Evolutionary conservation across 2,797 vertebrate genomes (phyloP), one percentile per base, ranked within the genome.

Genomic region (Syngnathus rostellatus): DNA sequence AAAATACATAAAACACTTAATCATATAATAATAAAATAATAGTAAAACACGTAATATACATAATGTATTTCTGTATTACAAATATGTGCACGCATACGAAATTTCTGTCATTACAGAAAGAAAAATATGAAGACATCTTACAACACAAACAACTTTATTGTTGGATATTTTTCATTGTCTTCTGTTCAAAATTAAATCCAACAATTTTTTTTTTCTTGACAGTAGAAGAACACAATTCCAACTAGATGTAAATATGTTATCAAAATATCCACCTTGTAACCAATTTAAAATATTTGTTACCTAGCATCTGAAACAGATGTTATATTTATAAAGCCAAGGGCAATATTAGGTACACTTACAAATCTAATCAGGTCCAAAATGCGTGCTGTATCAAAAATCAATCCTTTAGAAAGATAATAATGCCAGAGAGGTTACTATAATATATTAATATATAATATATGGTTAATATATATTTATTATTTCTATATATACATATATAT

Each of bases 61-160:
- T 55, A 31, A 31, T 10, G 1, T 55, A 23, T 21, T 11, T n/a
- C 68, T 38, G 7, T 54, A 19, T 41, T 71, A 74, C 66, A 68
- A 2, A 72, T 31, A 31, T 31, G 31, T 31, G 31, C 31, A 51
- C 50, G 8, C n/a, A 21, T 21, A 21, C 7, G 23, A 16, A 3
- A 64, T 51, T 14, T 51, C 45, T 65, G 63, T 48, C 39, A 62
- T 12, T 6, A 40, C 21, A 65, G 46, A 21, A 71, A 39, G 17
- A 50, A 50, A 19, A 51, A 21, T 10, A 51, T 8, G 0, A 51
- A 1, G 8, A 8, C 19, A 69, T 63, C 19, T 21, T 43, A 21
- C 11, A 62, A 43, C 60, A 55, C n/a, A 25, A 37, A 37, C 16
- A 25, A 57, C 48, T 50, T 50, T 50, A 51, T 21, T 51, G 50